phyloP scores from a whole-genome alignment of 2,888 invertebrate genomes.

The Pseudococcus jackbeardsleyi region DNA sequence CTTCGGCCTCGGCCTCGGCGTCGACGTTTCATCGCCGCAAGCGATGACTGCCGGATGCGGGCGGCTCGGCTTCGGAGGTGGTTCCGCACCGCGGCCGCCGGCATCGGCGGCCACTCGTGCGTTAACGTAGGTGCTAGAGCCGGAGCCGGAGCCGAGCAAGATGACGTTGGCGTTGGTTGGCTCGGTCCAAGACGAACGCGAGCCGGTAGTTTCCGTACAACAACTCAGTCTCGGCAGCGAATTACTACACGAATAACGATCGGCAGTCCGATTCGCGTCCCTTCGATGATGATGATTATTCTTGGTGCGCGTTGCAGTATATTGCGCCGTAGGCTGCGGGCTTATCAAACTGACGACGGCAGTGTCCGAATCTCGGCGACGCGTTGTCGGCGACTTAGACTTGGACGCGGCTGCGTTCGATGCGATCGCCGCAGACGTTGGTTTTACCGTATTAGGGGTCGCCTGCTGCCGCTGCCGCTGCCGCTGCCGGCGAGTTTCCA shows the following conservation, averaged over 20 bases:
- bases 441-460: no score
- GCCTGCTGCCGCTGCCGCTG: no score
- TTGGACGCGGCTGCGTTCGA: no score
- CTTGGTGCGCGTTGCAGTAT: neutral
- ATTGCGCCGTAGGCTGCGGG: neutral
- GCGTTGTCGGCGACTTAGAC: no score
- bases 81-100: conserved; percentile 65
- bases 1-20: neutral
- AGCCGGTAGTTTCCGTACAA: neutral
- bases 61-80: conserved; percentile 71
- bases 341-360: neutral
- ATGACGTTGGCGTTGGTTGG: neutral
- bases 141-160: no score
- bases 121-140: neutral
- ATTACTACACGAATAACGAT: conserved; percentile 45
- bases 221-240: conserved; percentile 42
- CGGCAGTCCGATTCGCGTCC: neutral
- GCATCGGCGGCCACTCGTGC: neutral
- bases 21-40: neutral
- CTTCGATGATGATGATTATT: neutral
- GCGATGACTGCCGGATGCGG: neutral
- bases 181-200: neutral
- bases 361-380: no score
- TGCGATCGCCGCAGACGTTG: no score
- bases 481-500: no score